Evolutionary conservation across 1,140 invertebrate species (phyloP).

Genomic region (roundworm (Caenorhabditis elegans)): WBcel235 BX284606.5:15592501-15593000

Average conservation of each 20-base stretch:
- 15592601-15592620: no score
- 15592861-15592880: conserved; percentile 21
- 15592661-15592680: background rate
- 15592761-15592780: background rate
- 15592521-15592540: conserved; percentile 81
- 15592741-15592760: background rate
- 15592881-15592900: background rate
- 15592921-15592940: background rate
- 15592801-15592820: background rate
- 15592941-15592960: background rate
- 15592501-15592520: conserved; percentile 82
- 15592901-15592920: background rate
- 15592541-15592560: conserved; percentile 71
- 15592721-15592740: background rate
- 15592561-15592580: background rate
- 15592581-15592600: background rate
- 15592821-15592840: background rate
- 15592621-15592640: no score
- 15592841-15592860: conserved; percentile 17
- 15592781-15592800: background rate
- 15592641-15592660: background rate
- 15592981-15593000: background rate
- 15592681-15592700: background rate
- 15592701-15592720: background rate
- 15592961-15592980: background rate